Percentiles rank a stretch among this genome's conserved stretches.
Evolutionary conservation across 2,797 vertebrate genomes (phyloP).

Genomic region (Sorex maritimensis): DNA sequence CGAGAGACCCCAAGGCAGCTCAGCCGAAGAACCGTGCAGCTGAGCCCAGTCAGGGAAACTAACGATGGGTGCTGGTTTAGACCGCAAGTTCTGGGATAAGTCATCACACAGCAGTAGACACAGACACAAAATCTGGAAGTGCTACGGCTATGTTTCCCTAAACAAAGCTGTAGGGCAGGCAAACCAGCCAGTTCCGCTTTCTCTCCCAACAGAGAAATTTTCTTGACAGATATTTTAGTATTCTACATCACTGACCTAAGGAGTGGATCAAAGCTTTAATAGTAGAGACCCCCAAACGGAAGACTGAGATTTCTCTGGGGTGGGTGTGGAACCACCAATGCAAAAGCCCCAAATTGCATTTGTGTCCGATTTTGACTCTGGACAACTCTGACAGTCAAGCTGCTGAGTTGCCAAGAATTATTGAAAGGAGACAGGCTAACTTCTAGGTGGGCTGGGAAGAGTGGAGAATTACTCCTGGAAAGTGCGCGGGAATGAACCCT

Average conservation of each 20-base stretch:
- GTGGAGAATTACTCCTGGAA: not conserved
- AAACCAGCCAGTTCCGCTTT: conserved; percentile 26
- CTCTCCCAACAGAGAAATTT: not conserved
- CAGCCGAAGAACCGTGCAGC: not conserved
- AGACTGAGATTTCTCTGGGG: not conserved
- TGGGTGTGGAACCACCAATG: not conserved
- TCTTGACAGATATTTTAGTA: not conserved
- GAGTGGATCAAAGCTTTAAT: conserved; percentile 3
- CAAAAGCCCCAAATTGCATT: not conserved
- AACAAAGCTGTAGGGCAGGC: not conserved
- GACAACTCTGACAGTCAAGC: not conserved
- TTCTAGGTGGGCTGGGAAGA: not conserved
- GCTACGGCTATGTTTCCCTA: not conserved
- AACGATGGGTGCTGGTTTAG: not conserved
- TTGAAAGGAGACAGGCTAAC: not conserved
- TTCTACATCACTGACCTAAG: conserved; percentile 22
- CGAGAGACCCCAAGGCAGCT: not conserved
- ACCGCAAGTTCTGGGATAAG: not conserved
- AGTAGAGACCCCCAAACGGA: not conserved
- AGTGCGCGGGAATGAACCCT: not conserved
- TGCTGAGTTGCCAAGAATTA: not conserved
- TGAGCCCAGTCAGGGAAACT: not conserved
- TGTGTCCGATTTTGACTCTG: not conserved
- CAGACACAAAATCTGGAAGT: not conserved
- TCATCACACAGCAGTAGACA: not conserved